Evolutionary conservation across 1,140 invertebrate species (phyloP).

Genomic region (Caerostris extrusa): DNA sequence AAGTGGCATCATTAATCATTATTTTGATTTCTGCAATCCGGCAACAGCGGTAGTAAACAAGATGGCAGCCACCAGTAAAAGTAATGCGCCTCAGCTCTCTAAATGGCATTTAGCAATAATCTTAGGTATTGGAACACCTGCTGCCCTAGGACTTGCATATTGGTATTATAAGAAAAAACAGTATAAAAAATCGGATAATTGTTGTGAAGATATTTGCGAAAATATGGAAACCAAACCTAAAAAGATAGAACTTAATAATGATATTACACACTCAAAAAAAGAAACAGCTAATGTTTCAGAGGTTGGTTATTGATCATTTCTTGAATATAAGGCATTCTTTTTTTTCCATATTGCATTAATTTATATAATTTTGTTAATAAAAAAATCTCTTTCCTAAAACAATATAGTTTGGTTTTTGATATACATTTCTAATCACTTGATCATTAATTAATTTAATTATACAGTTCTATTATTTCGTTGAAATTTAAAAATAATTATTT

Average conservation of each 20-base stretch:
- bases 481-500: too few species aligned
- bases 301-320: conserved; percentile 48
- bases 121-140: conserved; percentile 65
- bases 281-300: conserved; percentile 45
- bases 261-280: conserved; percentile 27
- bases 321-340: neutral
- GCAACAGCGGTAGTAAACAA: conserved; percentile 69
- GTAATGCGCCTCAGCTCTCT: conserved; percentile 71
- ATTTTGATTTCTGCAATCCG: conserved; percentile 4
- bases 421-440: too few species aligned
- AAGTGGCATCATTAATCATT: too few species aligned
- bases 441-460: too few species aligned
- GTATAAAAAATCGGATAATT: conserved; percentile 10
- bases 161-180: conserved; percentile 67
- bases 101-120: conserved; percentile 75
- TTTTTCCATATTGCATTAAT: too few species aligned
- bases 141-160: conserved; percentile 47
- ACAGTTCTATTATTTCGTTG: too few species aligned
- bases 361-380: too few species aligned
- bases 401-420: too few species aligned
- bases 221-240: conserved; percentile 7
- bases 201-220: conserved; percentile 64
- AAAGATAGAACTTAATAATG: neutral
- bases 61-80: conserved; percentile 70
- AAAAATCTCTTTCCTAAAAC: too few species aligned